Base-by-base conservation (phyloP, 2,888 invertebrate species). In the Tenthredo distinguenda region DNA sequence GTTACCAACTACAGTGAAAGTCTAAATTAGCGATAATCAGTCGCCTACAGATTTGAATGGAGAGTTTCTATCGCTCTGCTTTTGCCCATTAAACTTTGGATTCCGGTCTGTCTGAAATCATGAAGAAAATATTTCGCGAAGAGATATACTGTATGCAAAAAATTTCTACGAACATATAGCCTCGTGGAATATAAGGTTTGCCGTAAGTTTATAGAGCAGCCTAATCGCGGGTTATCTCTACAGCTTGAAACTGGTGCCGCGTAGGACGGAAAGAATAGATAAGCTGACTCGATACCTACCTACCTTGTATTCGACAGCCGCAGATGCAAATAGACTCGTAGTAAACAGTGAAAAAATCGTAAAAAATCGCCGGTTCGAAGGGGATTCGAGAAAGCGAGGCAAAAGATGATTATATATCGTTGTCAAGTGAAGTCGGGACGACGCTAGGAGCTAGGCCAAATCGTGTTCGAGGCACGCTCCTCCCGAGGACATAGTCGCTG, bases 351-450 rank as follows among this genome's bases (percentile, higher is more conserved):
- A 26, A 62, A 62, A 62, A 62, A 62, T 62, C 26, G 21, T 62
- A 34, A 68, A 68, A 34, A 34, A 55, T 55, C n/a, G 7, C n/a
- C 12, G 15, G 68, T 68, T 34, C 18, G 26, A 15, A 31, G 6
- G 68, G 34, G 31, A 34, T 68, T 34, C 15, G 15, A 34, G 68
- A 68, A 68, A 31, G 68, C 7, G 68, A 34, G 12, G 18, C 34
- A 34, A 34, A 34, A 68, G 15, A 34, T 15, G 31, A 34, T 31
- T 68, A 68, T 68, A 68, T 68, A 68, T 68, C 68, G 68, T 68
- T 68, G 68, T 68, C 68, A 34, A 68, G 68, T 68, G 68, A 68
- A 68, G 68, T 68, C 15, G 34, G 26, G 34, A 31, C 31, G 15
- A 9, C 9, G 31, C 15, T 68, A 31, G 34, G 1, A 5, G 68